These are phyloP conservation scores for Hafferia zeledoni DNA, from an alignment of 2,797 vertebrate genomes.

Conservation along the genomic window DNA sequence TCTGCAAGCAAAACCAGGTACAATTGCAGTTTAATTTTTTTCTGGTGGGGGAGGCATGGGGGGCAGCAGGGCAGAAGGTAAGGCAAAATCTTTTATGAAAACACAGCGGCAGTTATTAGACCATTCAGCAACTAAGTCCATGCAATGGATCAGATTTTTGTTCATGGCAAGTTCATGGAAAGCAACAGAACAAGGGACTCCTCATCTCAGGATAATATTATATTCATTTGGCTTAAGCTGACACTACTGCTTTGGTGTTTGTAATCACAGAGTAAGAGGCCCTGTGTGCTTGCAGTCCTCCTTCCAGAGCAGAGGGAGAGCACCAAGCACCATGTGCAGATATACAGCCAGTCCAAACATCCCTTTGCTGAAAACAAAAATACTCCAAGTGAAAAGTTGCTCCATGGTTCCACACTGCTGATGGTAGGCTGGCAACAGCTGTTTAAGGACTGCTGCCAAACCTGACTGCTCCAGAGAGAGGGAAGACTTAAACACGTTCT, in stretches of 20 bases:
- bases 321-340: fast-evolving
- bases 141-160: neutral
- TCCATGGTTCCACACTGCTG: neutral
- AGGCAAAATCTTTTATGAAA: neutral
- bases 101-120: neutral
- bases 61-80: neutral
- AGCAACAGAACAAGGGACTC: neutral
- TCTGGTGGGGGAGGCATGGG: fast-evolving
- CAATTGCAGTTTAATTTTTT: neutral
- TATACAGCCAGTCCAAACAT: neutral
- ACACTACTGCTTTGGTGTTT: neutral
- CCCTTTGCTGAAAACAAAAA: neutral
- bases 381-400: neutral
- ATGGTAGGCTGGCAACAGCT: neutral
- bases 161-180: neutral
- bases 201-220: neutral
- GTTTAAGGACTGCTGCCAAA: neutral
- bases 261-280: neutral
- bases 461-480: neutral
- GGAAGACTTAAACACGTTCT: neutral
- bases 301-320: neutral
- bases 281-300: neutral
- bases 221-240: neutral
- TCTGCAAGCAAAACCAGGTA: neutral
- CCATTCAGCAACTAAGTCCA: neutral